Evolutionary conservation across 92 coral and sea anemone genomes (phyloP), one percentile per base, ranked within the genome.

Genomic region (Nematostella vectensis): DNA sequence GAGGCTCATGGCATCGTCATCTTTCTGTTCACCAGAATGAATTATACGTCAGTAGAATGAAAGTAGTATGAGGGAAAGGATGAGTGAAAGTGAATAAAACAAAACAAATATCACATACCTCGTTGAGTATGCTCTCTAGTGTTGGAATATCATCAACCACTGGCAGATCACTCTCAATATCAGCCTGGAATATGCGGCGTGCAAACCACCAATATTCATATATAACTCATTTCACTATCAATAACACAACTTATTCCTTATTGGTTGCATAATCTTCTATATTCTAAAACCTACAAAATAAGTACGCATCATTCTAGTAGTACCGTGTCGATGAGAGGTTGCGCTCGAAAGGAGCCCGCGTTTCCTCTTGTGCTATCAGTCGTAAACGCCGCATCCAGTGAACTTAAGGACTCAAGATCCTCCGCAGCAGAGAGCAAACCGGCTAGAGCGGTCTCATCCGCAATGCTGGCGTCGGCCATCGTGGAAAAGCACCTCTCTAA

Each of bases 61-160:
- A n/a, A 43, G 21, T 1, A 1, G 3, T 4, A 4, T 3, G 12
- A 19, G 8, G 27, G 49, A 17, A 11, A 11, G 3, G 50, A 9
- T 44, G 18, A 16, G 30, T 36, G 0, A 57, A 6, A 9, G 3
- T 10, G n/a, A n/a, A n/a, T n/a, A n/a, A n/a, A n/a, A n/a, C n/a
- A n/a, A n/a, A n/a, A n/a, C n/a, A n/a, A n/a, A n/a, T n/a, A n/a
- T n/a, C n/a, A n/a, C n/a, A 11, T 89, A 89, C 97, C 81, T 89
- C 97, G 60, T 85, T 89, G 20, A 89, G 57, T 52, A 89, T 89
- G 60, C 97, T 89, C 52, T 89, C 97, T 43, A 89, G 63, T 25
- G 95, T 80, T 52, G 97, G 97, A 70, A 89, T 77, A 52, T 77
- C 82, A 9, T 73, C 82, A 29, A 84, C 95, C 58, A 79, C 79